phyloP scores from a whole-genome alignment of 2,888 invertebrate genomes.

The Lochmaea capreae region DNA sequence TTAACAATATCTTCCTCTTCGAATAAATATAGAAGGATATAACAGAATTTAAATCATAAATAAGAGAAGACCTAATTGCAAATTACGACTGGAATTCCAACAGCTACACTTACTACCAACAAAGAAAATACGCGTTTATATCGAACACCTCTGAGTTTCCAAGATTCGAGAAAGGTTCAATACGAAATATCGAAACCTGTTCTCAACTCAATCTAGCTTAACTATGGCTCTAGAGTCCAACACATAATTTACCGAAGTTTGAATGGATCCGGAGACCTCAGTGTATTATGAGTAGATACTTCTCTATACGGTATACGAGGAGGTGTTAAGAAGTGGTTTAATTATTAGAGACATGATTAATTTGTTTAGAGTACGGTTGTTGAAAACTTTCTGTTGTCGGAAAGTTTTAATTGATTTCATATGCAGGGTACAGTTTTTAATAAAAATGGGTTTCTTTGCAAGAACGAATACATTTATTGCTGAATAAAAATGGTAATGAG shows the following conservation, averaged over 20 bases:
- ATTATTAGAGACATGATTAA: constrained; percentile 7
- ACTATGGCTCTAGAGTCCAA: constrained; percentile 9
- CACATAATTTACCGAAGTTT: constrained; percentile 13
- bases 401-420: neutral
- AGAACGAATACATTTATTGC: no score
- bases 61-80: no score
- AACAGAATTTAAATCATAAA: no score
- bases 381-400: neutral
- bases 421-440: neutral
- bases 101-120: neutral
- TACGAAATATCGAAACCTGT: constrained; percentile 11
- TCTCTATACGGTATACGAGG: constrained; percentile 5
- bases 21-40: no score
- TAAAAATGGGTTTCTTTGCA: neutral
- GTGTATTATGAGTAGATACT: constrained; percentile 6
- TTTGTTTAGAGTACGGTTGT: neutral
- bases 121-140: neutral
- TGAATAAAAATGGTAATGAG: no score
- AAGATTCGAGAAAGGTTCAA: constrained; percentile 6
- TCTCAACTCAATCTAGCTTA: constrained; percentile 14
- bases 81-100: neutral
- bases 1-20: no score
- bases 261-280: constrained; percentile 3
- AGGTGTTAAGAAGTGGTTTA: constrained; percentile 6
- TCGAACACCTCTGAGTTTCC: neutral